Conservation (phyloP, 2,113 vertebrate genomes). For the Onychostoma macrolepis region DNA sequence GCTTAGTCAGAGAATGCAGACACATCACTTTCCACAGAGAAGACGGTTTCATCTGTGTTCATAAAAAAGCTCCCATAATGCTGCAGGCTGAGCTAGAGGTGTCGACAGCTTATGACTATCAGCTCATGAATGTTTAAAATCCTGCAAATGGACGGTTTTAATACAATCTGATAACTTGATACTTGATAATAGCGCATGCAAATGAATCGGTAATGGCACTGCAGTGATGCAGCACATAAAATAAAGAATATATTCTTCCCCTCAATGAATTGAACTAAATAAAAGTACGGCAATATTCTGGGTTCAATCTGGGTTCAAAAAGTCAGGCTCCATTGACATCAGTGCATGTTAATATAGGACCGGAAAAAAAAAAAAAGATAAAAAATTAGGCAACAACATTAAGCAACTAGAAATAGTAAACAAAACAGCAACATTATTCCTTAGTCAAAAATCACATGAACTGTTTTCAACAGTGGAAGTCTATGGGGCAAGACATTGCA, state of each 20-base stretch:
- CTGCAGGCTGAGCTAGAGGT: conserved; percentile 4
- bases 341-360: neutral
- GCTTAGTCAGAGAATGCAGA: conserved; percentile 44
- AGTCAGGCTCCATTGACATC: neutral
- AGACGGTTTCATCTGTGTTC: neutral
- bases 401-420: no score
- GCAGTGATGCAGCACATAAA: neutral
- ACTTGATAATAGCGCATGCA: neutral
- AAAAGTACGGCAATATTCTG: neutral
- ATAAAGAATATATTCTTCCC: neutral
- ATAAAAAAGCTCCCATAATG: conserved; percentile 24
- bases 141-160: neutral
- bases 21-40: conserved; percentile 29
- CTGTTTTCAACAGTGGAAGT: no score
- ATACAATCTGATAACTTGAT: neutral
- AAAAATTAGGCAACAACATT: no score
- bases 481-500: no score
- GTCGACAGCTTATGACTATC: neutral
- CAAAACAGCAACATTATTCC: no score
- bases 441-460: no score
- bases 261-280: neutral
- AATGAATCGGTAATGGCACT: neutral
- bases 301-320: neutral
- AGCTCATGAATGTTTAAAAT: conserved; percentile 1
- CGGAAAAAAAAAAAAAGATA: no score